Conservation (phyloP, 2,888 invertebrate species). For the Lasioglossum lativentre region DNA sequence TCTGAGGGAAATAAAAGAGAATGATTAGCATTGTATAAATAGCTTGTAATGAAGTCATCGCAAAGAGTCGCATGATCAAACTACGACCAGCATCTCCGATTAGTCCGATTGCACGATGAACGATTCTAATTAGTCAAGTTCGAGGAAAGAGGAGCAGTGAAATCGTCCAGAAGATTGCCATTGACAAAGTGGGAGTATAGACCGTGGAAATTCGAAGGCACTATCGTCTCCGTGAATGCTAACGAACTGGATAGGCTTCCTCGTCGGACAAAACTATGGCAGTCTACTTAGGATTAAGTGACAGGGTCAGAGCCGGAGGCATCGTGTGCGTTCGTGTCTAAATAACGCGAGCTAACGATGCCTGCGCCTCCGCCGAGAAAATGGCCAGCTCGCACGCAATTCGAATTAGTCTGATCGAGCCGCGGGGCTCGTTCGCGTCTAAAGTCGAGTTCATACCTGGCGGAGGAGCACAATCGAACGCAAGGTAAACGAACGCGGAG, state of each 20-base stretch:
- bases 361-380: conserved; percentile 51
- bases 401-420: conserved; percentile 42
- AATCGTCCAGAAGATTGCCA: neutral
- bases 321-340: conserved; percentile 38
- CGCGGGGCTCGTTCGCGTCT: conserved; percentile 40
- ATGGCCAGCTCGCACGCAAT: conserved; percentile 61
- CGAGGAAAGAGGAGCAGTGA: neutral
- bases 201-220: neutral
- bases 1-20: neutral
- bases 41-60: neutral
- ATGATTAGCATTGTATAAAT: neutral
- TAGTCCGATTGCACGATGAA: neutral
- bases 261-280: conserved; percentile 2
- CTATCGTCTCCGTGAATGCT: neutral
- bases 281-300: conserved; percentile 33
- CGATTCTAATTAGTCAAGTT: neutral
- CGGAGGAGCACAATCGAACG: neutral
- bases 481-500: neutral
- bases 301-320: conserved; percentile 23
- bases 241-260: conserved; percentile 24
- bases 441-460: neutral
- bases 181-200: neutral
- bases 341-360: conserved; percentile 41
- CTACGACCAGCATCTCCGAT: too few relatives aligned
- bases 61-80: neutral